These are phyloP conservation scores for Catostylus mosaicus DNA, from an alignment of 30 jellyfish, hydroid and myxozoan species.

Conservation along the genomic window DNA sequence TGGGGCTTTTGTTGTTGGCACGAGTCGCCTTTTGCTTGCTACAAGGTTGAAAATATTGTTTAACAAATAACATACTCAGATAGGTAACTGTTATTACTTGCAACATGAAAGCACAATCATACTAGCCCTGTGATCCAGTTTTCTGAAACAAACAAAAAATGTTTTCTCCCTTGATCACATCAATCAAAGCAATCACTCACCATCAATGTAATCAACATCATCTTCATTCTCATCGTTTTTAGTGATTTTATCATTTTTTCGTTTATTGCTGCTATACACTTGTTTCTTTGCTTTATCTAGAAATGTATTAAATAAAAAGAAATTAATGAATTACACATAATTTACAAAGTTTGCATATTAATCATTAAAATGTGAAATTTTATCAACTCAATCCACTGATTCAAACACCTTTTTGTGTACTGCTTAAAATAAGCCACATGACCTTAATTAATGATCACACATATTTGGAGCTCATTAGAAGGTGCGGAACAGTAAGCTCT, in stretches of 20 bases:
- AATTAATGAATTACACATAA: background rate
- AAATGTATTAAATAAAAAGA: background rate
- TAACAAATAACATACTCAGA: too few relatives aligned
- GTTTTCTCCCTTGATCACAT: background rate
- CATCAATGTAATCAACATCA: slow-evolving; percentile 35
- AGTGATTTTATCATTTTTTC: background rate
- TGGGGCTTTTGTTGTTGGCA: slow-evolving; percentile 62
- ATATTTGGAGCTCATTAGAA: too few relatives aligned
- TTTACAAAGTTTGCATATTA: too few relatives aligned
- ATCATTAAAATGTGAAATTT: too few relatives aligned
- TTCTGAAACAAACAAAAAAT: background rate
- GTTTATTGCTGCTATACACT: background rate
- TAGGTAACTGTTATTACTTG: too few relatives aligned
- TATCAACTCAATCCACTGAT: too few relatives aligned
- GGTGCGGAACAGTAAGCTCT: too few relatives aligned
- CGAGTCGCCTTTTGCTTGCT: slow-evolving; percentile 38
- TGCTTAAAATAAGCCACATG: too few relatives aligned
- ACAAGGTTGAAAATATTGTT: background rate
- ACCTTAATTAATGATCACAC: too few relatives aligned
- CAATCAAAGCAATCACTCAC: slow-evolving; percentile 1
- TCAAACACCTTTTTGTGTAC: too few relatives aligned
- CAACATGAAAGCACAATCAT: too few relatives aligned
- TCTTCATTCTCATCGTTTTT: background rate
- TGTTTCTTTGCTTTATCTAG: slow-evolving; percentile 21
- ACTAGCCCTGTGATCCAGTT: too few relatives aligned